These are phyloP conservation scores for Nannoperca obscura DNA, from an alignment of 2,797 vertebrate genomes.

Conservation along the genomic window DNA sequence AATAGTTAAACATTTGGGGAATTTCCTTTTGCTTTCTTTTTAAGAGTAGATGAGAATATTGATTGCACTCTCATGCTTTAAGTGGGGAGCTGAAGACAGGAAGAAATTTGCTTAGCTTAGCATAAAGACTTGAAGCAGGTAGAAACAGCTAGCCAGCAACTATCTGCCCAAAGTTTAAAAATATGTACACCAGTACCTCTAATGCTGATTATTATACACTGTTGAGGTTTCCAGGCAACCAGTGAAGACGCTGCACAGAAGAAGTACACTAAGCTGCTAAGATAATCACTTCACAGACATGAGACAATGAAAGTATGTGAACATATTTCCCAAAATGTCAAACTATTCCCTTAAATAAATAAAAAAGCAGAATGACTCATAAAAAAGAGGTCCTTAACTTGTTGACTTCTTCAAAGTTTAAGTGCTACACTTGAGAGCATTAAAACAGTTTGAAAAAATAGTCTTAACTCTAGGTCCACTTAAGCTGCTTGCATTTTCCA, in stretches of 20 bases:
- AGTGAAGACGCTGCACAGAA: background rate
- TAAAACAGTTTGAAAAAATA: no score
- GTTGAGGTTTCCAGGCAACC: background rate
- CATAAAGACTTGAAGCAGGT: conserved; percentile 2
- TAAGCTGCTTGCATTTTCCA: background rate
- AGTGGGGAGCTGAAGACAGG: conserved; percentile 10
- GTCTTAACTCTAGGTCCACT: background rate
- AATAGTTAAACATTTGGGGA: background rate
- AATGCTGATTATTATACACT: background rate
- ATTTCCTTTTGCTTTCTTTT: conserved; percentile 17
- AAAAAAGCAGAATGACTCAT: conserved; percentile 18
- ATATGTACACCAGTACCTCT: background rate
- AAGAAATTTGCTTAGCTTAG: conserved; percentile 4
- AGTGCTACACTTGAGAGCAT: background rate
- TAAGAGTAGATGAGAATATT: conserved; percentile 5
- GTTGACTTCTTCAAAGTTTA: conserved; percentile 4
- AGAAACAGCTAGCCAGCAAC: background rate
- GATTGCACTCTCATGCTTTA: background rate
- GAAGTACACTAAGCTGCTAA: background rate
- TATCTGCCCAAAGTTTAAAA: background rate
- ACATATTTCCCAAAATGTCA: background rate
- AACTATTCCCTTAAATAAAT: conserved; percentile 24
- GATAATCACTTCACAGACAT: background rate
- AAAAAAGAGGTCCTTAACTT: background rate
- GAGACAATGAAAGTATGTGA: background rate